Conservation (phyloP, 2,113 vertebrate genomes). For the Pelecanoides urinatrix region DNA sequence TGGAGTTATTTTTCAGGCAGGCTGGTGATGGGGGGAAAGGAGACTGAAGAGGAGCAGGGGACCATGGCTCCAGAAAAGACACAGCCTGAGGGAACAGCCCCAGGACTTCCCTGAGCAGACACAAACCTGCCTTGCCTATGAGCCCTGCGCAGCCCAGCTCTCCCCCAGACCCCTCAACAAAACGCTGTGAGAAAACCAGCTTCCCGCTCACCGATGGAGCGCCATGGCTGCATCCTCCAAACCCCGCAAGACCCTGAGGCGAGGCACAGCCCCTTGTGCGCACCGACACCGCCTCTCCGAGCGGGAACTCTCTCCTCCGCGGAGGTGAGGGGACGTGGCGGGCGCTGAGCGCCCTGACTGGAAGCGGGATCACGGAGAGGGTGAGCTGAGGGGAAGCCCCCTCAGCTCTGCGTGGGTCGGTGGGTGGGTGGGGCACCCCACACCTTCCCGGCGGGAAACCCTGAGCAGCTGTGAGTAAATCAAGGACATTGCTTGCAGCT, state of each 20-base stretch:
- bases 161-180: not conserved
- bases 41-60: not conserved
- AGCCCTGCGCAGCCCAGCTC: not conserved
- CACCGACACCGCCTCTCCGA: fast-evolving
- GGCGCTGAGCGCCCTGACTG: fast-evolving
- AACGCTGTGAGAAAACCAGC: not conserved
- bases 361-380: too few relatives aligned
- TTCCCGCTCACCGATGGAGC: fast-evolving
- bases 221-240: fast-evolving
- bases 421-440: fast-evolving
- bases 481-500: fast-evolving
- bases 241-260: fast-evolving
- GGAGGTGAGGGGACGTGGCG: fast-evolving
- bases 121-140: not conserved
- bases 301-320: fast-evolving
- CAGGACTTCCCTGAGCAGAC: too few relatives aligned
- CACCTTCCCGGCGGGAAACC: not conserved
- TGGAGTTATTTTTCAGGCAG: not conserved
- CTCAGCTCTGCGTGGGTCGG: too few relatives aligned
- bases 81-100: too few relatives aligned
- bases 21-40: not conserved
- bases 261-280: fast-evolving
- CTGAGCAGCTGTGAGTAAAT: not conserved
- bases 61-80: fast-evolving
- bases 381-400: not conserved